These are phyloP conservation scores for Hippasteria phrygiana DNA, from an alignment of 53 echinoderm and acorn worm species.

Conservation along the genomic window DNA sequence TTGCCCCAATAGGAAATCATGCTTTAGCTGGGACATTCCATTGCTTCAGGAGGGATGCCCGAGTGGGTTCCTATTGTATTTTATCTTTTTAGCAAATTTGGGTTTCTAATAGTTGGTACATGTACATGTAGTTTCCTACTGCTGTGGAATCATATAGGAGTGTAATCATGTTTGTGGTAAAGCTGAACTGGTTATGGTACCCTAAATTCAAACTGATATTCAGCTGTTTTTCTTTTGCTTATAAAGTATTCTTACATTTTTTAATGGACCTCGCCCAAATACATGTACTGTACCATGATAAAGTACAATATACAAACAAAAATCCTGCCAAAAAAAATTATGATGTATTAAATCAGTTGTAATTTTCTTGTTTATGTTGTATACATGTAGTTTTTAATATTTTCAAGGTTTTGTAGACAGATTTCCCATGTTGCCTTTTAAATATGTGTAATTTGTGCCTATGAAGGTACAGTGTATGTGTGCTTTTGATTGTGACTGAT, in stretches of 20 bases:
- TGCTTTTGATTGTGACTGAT: no score
- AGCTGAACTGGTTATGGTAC: constrained; percentile 57
- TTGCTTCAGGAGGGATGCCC: constrained; percentile 29
- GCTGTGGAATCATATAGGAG: background rate
- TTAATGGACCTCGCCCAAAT: constrained; percentile 54
- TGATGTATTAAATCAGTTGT: no score
- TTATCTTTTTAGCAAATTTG: background rate
- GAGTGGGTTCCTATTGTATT: background rate
- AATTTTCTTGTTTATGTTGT: no score
- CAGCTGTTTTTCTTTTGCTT: constrained; percentile 40
- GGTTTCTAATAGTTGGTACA: background rate
- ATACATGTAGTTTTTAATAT: no score
- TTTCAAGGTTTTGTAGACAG: no score
- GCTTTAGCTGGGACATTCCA: constrained; percentile 54
- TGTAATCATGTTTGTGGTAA: background rate
- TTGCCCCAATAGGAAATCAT: constrained; percentile 44
- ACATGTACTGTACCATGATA: background rate
- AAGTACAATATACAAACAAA: background rate
- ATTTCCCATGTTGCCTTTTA: no score
- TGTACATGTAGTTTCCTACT: background rate
- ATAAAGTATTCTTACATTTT: constrained; percentile 48
- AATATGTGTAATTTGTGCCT: no score
- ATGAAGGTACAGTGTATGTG: no score
- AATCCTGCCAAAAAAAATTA: background rate
- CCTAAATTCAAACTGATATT: constrained; percentile 43